phyloP scores from a whole-genome alignment of 2,797 vertebrate genomes.

The Peromyscus aztecus region DNA sequence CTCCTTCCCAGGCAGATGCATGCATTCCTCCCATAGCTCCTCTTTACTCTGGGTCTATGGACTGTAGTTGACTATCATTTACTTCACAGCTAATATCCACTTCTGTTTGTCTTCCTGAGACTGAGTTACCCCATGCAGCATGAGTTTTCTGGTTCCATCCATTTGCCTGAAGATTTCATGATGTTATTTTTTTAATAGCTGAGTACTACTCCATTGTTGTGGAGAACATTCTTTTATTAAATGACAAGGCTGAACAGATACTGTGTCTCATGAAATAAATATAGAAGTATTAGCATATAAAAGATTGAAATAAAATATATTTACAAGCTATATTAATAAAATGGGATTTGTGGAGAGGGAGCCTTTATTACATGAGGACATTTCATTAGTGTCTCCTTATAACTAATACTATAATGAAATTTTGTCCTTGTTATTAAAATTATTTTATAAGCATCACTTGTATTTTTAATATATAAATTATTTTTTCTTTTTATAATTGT shows the following conservation, averaged over 20 bases:
- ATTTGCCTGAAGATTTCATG: neutral
- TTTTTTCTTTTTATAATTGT: neutral
- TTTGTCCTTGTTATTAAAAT: neutral
- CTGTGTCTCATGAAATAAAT: neutral
- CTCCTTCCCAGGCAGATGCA: neutral
- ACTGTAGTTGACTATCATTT: neutral
- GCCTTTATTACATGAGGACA: neutral
- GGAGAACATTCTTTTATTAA: neutral
- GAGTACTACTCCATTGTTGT: neutral
- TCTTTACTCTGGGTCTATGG: neutral
- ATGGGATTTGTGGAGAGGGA: neutral
- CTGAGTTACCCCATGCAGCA: neutral
- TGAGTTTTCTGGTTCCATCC: neutral
- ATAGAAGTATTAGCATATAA: neutral
- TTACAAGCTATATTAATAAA: neutral
- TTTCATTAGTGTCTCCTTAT: neutral
- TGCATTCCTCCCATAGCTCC: too few relatives aligned
- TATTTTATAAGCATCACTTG: neutral
- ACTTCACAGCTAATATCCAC: too few relatives aligned
- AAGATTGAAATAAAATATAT: slow-evolving; percentile 29
- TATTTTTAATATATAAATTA: neutral
- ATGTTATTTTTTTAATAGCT: neutral
- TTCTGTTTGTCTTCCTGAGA: neutral
- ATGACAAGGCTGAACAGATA: neutral
- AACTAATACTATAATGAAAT: neutral